These are phyloP conservation scores for Drosophila tani DNA, from an alignment of 1,140 invertebrate species.

Conservation along the genomic window DNA sequence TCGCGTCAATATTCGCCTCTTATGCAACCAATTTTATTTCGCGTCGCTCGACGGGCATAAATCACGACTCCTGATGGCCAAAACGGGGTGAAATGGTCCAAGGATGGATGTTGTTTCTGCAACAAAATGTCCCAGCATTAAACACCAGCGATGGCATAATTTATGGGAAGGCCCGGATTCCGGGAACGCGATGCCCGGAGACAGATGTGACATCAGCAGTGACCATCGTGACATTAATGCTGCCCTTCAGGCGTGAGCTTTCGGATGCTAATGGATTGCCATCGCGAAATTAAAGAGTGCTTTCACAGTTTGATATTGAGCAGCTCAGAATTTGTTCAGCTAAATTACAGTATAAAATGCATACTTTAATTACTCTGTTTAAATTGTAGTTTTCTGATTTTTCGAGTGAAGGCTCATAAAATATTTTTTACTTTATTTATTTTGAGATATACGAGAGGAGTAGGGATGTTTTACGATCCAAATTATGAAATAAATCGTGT, in stretches of 20 bases:
- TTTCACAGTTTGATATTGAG: neutral
- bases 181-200: slow-evolving; percentile 53
- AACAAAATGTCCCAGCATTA: slow-evolving; percentile 65
- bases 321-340: neutral
- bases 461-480: too few relatives aligned
- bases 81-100: slow-evolving; percentile 9
- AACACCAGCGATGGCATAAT: slow-evolving; percentile 67
- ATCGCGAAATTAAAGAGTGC: slow-evolving; percentile 12
- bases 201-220: slow-evolving; percentile 72
- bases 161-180: slow-evolving; percentile 60
- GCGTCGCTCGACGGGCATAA: slow-evolving; percentile 66
- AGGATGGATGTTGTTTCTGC: slow-evolving; percentile 30
- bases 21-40: slow-evolving; percentile 70
- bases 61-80: slow-evolving; percentile 56
- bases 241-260: slow-evolving; percentile 21
- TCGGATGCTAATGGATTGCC: slow-evolving; percentile 22
- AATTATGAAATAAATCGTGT: too few relatives aligned
- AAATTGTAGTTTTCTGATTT: too few relatives aligned
- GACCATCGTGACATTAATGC: slow-evolving; percentile 51
- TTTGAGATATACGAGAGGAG: too few relatives aligned
- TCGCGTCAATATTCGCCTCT: slow-evolving; percentile 74
- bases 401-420: too few relatives aligned
- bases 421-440: neutral
- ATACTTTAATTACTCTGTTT: too few relatives aligned
- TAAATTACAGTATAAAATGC: too few relatives aligned